Conservation (phyloP, 2,113 vertebrate species). For the Apodemus sylvaticus region DNA sequence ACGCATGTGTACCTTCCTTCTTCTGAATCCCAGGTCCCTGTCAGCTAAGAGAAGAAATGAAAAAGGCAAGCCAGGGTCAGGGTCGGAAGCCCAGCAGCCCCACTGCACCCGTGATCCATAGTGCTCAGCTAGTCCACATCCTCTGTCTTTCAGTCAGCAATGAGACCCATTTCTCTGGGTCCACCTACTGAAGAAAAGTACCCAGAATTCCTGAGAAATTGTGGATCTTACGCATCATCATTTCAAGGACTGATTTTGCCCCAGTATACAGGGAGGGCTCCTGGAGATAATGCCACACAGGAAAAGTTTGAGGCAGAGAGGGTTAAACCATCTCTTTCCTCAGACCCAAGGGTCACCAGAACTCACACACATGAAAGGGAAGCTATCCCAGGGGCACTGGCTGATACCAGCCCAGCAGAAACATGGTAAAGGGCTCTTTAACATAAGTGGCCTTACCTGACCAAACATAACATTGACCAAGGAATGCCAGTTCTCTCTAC, state of each 20-base stretch:
- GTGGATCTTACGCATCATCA: too few species aligned
- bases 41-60: slow-evolving; percentile 6
- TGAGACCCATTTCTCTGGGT: background rate
- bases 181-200: background rate
- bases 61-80: background rate
- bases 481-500: background rate
- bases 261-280: background rate
- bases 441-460: background rate
- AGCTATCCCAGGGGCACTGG: background rate
- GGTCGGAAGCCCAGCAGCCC: background rate
- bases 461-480: background rate
- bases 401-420: background rate
- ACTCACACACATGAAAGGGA: background rate
- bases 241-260: background rate
- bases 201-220: background rate
- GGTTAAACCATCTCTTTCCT: background rate
- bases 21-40: background rate
- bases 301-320: background rate
- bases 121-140: background rate
- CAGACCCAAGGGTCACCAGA: background rate
- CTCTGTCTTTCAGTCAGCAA: background rate
- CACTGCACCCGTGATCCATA: background rate
- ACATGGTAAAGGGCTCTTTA: background rate
- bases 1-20: background rate
- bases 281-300: background rate